Percentiles rank a stretch among this genome's conserved stretches.
phyloP scores from a whole-genome alignment of 2,888 invertebrate genomes.

The Drosophila silvestris region DNA sequence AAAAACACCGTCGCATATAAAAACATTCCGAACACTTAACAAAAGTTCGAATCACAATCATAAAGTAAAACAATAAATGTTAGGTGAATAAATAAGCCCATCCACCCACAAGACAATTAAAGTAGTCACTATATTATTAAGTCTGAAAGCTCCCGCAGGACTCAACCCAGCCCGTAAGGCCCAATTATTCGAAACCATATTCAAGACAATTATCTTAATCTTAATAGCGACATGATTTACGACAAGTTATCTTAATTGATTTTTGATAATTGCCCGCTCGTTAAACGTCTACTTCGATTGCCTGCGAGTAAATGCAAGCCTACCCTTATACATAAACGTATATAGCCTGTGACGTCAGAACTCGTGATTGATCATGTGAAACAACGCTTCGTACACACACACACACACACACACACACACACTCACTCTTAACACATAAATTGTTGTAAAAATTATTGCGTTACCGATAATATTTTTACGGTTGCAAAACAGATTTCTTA shows the following conservation, averaged over 20 bases:
- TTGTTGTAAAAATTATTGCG: constrained; percentile 58
- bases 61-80: constrained; percentile 5
- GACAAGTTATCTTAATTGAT: constrained; percentile 80
- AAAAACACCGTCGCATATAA: background rate
- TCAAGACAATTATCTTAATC: constrained; percentile 68
- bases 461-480: constrained; percentile 73
- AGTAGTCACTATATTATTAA: background rate
- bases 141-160: constrained; percentile 6
- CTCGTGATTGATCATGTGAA: constrained; percentile 81
- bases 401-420: constrained; percentile 3
- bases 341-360: constrained; percentile 69
- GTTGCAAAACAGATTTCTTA: constrained; percentile 71
- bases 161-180: constrained; percentile 5
- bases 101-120: constrained; percentile 16
- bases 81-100: background rate
- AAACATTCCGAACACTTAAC: background rate
- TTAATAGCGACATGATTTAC: constrained; percentile 63
- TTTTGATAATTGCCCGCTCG: constrained; percentile 65
- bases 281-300: constrained; percentile 49
- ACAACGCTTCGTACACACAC: constrained; percentile 14
- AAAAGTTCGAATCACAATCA: constrained; percentile 13
- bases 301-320: constrained; percentile 33
- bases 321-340: constrained; percentile 18
- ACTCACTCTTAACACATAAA: constrained; percentile 22
- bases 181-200: constrained; percentile 57